These are phyloP conservation scores for Heteronetta atricapilla DNA, from an alignment of 2,113 vertebrate species.

Conservation along the genomic window DNA sequence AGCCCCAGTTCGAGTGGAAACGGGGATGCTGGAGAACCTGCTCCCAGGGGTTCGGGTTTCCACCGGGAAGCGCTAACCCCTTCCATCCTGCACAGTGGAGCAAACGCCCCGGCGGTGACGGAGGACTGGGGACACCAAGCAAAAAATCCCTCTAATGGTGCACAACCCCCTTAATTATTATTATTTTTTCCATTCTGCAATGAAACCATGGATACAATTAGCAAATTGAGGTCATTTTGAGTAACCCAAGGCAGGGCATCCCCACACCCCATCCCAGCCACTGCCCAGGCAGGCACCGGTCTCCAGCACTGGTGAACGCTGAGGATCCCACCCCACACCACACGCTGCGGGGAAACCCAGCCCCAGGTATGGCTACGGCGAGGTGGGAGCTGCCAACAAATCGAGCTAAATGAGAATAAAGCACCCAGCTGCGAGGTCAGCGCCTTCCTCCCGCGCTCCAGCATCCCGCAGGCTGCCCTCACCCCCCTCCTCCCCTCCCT, in stretches of 20 bases:
- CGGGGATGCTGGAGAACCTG: not conserved
- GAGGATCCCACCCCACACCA: not conserved
- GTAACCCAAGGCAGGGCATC: not conserved
- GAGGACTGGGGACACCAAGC: not conserved
- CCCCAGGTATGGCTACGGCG: not conserved
- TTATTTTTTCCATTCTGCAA: not conserved
- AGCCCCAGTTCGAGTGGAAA: not conserved
- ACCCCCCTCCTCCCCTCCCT: not conserved
- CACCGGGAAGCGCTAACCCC: not conserved
- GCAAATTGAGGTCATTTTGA: not conserved
- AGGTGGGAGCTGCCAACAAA: not conserved
- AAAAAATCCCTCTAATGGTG: not conserved
- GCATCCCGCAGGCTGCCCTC: not conserved
- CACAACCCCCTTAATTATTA: not conserved
- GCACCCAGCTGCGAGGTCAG: not conserved
- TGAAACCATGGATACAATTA: not conserved
- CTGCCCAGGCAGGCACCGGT: not conserved
- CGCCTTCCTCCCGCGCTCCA: not conserved
- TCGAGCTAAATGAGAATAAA: not conserved
- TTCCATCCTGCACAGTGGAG: not conserved
- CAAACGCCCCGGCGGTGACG: rapidly evolving
- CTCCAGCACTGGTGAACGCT: not conserved
- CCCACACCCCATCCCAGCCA: rapidly evolving
- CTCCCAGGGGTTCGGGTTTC: not conserved
- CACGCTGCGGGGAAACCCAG: constrained; percentile 10